These are phyloP conservation scores for Ypsolopha sequella DNA, from an alignment of 2,888 invertebrate genomes.

Conservation along the genomic window DNA sequence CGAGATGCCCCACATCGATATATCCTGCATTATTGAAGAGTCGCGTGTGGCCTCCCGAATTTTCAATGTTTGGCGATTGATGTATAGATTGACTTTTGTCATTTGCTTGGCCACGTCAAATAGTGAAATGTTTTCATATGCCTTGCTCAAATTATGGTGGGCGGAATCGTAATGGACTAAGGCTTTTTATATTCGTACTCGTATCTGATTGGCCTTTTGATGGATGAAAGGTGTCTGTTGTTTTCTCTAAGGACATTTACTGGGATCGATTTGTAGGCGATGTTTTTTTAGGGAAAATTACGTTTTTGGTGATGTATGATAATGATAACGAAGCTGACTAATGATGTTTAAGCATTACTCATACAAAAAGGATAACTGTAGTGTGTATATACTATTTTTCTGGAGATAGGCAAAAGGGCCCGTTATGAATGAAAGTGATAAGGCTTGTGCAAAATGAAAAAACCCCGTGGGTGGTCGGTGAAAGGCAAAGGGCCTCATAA, in stretches of 20 bases:
- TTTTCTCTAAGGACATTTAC: conserved; percentile 38
- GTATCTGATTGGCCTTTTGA: conserved; percentile 59
- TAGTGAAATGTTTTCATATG: conserved; percentile 63
- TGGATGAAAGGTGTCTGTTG: conserved; percentile 48
- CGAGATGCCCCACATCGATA: conserved; percentile 67
- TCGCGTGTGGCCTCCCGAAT: conserved; percentile 66
- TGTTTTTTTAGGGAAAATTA: conserved; percentile 16
- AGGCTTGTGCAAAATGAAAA: conserved; percentile 22
- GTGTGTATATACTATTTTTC: not conserved
- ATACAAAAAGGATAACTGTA: not conserved
- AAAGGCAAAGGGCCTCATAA: conserved; percentile 34
- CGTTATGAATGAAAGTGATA: conserved; percentile 2
- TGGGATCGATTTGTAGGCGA: conserved; percentile 23
- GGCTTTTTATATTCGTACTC: conserved; percentile 44
- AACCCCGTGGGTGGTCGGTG: conserved; percentile 31
- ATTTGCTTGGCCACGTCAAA: conserved; percentile 66
- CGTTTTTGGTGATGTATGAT: conserved; percentile 6
- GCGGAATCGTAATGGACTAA: conserved; percentile 53
- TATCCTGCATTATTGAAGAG: conserved; percentile 66
- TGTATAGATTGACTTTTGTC: conserved; percentile 71
- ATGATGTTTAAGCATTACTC: not conserved
- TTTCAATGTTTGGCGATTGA: conserved; percentile 70
- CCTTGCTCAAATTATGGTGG: conserved; percentile 56
- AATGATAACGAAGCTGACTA: not conserved
- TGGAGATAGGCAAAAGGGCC: not conserved